phyloP scores from a whole-genome alignment of 2,888 invertebrate species.

The Vanessa cardui region DNA sequence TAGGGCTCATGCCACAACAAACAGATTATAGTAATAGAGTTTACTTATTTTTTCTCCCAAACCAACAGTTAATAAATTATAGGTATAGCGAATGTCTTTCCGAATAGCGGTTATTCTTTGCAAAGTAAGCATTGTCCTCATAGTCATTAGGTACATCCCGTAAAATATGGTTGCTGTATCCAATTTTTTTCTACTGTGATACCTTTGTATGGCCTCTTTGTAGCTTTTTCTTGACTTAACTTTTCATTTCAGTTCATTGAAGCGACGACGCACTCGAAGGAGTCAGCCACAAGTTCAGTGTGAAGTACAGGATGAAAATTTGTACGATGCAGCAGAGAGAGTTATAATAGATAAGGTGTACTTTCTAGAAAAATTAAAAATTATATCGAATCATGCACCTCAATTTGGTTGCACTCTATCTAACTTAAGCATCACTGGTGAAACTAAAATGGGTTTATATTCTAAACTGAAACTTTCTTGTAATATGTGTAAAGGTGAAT shows the following conservation, averaged over 20 bases:
- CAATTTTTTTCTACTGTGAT: background rate
- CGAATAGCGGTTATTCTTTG: background rate
- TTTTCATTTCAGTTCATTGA: conserved; percentile 1
- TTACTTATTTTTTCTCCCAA: background rate
- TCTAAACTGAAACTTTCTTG: conserved; percentile 3
- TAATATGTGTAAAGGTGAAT: conserved; percentile 1
- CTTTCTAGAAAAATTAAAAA: conserved; percentile 4
- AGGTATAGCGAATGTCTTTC: conserved; percentile 1
- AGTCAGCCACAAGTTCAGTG: background rate
- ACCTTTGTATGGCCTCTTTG: background rate
- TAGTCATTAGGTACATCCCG: background rate
- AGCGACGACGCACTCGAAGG: background rate
- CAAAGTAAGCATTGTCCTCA: conserved; percentile 1
- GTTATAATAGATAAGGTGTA: conserved; percentile 1
- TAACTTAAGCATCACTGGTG: background rate
- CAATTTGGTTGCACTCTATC: background rate
- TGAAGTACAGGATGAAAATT: background rate
- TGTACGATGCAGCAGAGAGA: background rate
- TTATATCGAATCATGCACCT: background rate
- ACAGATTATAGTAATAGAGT: background rate
- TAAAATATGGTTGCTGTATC: background rate
- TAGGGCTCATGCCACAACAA: conserved; percentile 1
- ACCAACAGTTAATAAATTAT: conserved; percentile 1
- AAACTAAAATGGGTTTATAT: conserved; percentile 2
- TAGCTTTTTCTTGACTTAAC: background rate